Evolutionary conservation across 2,797 vertebrate genomes (phyloP).

Genomic region (Echiichthys vipera): DNA sequence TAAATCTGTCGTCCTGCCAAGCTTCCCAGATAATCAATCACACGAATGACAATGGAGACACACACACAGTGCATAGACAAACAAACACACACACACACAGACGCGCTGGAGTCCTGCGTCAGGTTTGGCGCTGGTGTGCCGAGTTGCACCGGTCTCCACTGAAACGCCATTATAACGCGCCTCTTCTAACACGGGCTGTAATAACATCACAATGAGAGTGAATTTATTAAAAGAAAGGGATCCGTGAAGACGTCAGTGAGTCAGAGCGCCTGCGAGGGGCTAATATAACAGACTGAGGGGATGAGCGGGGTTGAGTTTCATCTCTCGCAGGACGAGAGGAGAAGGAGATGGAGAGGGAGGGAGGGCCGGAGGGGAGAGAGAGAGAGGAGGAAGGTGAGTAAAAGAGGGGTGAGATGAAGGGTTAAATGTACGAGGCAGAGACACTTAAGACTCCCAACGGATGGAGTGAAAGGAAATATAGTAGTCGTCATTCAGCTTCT

Average conservation of each 20-base stretch:
- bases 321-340: conserved; percentile 53
- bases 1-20: conserved; percentile 84
- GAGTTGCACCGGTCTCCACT: not conserved
- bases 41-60: conserved; percentile 81
- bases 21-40: conserved; percentile 86
- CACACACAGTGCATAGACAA: conserved; percentile 51
- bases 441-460: conserved; percentile 49
- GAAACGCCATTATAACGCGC: not conserved
- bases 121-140: conserved; percentile 28
- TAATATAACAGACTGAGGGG: conserved; percentile 55
- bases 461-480: conserved; percentile 44
- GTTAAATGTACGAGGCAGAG: conserved; percentile 52
- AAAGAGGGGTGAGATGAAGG: conserved; percentile 20
- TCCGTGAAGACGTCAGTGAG: not conserved
- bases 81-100: conserved; percentile 25
- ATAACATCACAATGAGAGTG: conserved; percentile 5
- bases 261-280: conserved; percentile 32
- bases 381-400: not conserved
- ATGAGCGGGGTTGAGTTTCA: conserved; percentile 70
- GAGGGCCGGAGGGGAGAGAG: not conserved
- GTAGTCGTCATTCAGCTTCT: conserved; percentile 9
- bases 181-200: not conserved
- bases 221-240: not conserved
- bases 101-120: conserved; percentile 35
- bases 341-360: too few species aligned